Base-by-base conservation (phyloP, 1,140 invertebrate species). In the Drosophila baimaii region DNA sequence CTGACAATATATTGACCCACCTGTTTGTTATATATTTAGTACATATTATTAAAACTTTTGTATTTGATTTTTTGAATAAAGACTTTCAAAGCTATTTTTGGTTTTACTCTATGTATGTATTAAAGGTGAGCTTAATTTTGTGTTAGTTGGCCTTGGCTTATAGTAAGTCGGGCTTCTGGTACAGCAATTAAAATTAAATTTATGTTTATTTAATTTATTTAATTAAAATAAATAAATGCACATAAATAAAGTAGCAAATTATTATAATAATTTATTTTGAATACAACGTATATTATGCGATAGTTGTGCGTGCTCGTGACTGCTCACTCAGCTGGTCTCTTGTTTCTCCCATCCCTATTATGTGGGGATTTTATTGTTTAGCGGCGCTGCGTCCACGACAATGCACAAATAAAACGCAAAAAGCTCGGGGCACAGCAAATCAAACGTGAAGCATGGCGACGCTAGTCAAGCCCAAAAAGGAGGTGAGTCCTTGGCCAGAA, bases 381-480 rank as follows among this genome's bases (percentile, higher is more conserved):
- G 23, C 35, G 69, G 55, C 51, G 29, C 23, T 59, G 41, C 21
- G 57, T 41, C 35, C 41, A 49, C 29, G 33, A 29, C n/a, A 51
- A 55, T 74, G 43, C 52, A 51, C 33, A 46, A 76, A 47, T 57
- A 76, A 47, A 70, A 66, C 37, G 51, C 37, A 65, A 63, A 58
- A 49, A 46, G 23, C 15, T 44, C 13, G 9, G 13, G 39, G 8
- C 13, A 25, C 25, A 27, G 37, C 27, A 41, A 47, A 49, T n/a
- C 44, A 8, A 25, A 37, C 23, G 29, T 27, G 15, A 61, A 77
- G 46, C 27, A 91, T 91, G 90, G 90, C 90, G 12, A 91, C 90
- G n/a, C 70, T 91, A 39, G 82, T 72, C 15, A 91, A 91, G 65
- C 82, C 90, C 21, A 91, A 91, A 52, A 91, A 81, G 47, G 58